A percentile compares a stretch with the other conserved stretches of the same genome.
phyloP scores from a whole-genome alignment of 2,797 vertebrate species.

The Eptatretus atami region DNA sequence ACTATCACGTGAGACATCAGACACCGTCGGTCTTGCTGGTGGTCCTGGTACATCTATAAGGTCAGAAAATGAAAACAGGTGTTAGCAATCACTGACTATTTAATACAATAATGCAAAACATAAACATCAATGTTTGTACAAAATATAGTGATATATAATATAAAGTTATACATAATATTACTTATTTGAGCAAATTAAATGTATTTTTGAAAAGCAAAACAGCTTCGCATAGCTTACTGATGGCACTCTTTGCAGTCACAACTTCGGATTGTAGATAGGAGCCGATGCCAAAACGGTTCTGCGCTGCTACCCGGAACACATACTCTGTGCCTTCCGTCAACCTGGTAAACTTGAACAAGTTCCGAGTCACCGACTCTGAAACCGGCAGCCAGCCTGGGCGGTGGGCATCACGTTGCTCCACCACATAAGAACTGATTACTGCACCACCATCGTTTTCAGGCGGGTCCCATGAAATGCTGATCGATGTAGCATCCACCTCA shows the following conservation, averaged over 20 bases:
- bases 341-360: slow-evolving; percentile 51
- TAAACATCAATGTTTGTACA: too few relatives aligned
- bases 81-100: too few relatives aligned
- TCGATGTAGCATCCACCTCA: slow-evolving; percentile 50
- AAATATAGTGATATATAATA: too few relatives aligned
- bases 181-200: neutral
- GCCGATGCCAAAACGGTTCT: slow-evolving; percentile 71
- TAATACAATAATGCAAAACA: too few relatives aligned
- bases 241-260: slow-evolving; percentile 56
- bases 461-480: slow-evolving; percentile 60
- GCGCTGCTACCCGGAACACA: slow-evolving; percentile 69
- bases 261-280: slow-evolving; percentile 70
- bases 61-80: neutral
- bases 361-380: slow-evolving; percentile 58
- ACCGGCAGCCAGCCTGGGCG: slow-evolving; percentile 84
- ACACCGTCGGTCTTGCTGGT: slow-evolving; percentile 50
- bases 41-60: slow-evolving; percentile 44
- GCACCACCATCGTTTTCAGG: slow-evolving; percentile 64
- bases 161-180: slow-evolving; percentile 1
- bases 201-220: neutral
- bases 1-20: slow-evolving; percentile 73
- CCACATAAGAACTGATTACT: slow-evolving; percentile 48
- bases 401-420: slow-evolving; percentile 87
- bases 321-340: slow-evolving; percentile 73
- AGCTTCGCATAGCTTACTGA: slow-evolving; percentile 29